Percentiles rank a stretch among this genome's conserved stretches.
These are phyloP conservation scores for Erannis defoliaria DNA, from an alignment of 2,888 invertebrate genomes.

Conservation along the genomic window DNA sequence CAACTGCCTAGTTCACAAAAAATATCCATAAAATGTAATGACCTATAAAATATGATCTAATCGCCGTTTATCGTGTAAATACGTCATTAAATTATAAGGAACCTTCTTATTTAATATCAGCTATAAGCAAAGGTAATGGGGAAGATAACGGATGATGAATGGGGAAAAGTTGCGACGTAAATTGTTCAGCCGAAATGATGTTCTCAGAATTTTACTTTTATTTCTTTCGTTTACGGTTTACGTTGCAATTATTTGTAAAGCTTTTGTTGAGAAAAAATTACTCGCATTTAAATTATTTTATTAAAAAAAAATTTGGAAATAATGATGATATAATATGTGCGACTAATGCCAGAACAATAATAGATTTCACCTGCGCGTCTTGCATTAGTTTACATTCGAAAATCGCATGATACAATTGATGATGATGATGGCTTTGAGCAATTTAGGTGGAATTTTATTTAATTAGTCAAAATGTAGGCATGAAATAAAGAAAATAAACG, in stretches of 20 bases:
- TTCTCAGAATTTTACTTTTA: neutral
- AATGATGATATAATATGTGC: no score
- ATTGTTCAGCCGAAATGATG: conserved; percentile 2
- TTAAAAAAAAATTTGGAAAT: no score
- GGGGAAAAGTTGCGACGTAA: conserved; percentile 8
- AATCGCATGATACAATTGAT: no score
- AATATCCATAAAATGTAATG: conserved; percentile 3
- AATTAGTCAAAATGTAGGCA: no score
- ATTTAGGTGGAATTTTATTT: no score
- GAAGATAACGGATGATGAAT: conserved; percentile 17
- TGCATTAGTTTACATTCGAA: no score
- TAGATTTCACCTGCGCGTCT: no score
- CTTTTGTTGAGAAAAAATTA: neutral
- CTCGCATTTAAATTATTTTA: no score
- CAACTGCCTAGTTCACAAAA: conserved; percentile 6
- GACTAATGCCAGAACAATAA: no score
- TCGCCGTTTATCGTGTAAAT: conserved; percentile 22
- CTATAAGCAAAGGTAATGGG: conserved; percentile 9
- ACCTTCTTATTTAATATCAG: conserved; percentile 17
- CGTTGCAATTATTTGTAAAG: neutral
- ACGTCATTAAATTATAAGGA: conserved; percentile 14
- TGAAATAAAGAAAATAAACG: no score
- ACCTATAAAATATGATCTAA: conserved; percentile 24
- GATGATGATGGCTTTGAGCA: no score
- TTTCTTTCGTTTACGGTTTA: neutral